phyloP scores from a whole-genome alignment of 2,797 vertebrate genomes.

The Anniella stebbinsi region DNA sequence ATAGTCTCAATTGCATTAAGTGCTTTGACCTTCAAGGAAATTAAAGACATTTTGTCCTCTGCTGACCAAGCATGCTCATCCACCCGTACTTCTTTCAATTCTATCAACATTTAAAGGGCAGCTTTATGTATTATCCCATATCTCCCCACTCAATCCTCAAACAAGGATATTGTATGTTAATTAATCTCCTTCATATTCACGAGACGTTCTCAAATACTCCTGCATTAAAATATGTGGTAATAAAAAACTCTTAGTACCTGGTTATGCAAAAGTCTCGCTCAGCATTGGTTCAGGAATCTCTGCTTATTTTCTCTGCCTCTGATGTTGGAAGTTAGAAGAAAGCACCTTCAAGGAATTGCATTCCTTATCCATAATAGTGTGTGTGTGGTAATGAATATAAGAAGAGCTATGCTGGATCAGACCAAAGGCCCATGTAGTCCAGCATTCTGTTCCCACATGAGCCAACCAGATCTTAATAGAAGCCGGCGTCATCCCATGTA shows the following conservation, averaged over 20 bases:
- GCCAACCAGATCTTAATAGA: no score
- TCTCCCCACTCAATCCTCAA: neutral
- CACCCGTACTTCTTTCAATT: neutral
- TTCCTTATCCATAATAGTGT: neutral
- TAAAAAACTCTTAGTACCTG: neutral
- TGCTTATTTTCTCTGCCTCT: neutral
- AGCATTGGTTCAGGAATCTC: neutral
- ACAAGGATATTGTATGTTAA: neutral
- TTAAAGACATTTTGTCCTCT: neutral
- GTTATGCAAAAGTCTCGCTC: neutral
- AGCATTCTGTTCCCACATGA: no score
- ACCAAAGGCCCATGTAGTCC: no score
- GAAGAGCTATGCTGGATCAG: no score
- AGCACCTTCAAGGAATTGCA: neutral
- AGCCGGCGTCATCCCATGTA: no score
- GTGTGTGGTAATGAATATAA: neutral
- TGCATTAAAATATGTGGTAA: neutral
- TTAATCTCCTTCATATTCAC: neutral
- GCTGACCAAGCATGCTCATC: neutral
- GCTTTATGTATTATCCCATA: neutral
- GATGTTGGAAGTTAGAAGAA: neutral
- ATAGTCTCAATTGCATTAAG: neutral
- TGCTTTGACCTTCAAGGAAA: neutral
- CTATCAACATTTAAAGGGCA: neutral
- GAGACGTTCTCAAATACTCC: neutral